A percentile compares a stretch with the other conserved stretches of the same genome.
These are phyloP conservation scores for Nematostella vectensis DNA, from an alignment of 92 coral and sea anemone species.

Conservation along the genomic window DNA sequence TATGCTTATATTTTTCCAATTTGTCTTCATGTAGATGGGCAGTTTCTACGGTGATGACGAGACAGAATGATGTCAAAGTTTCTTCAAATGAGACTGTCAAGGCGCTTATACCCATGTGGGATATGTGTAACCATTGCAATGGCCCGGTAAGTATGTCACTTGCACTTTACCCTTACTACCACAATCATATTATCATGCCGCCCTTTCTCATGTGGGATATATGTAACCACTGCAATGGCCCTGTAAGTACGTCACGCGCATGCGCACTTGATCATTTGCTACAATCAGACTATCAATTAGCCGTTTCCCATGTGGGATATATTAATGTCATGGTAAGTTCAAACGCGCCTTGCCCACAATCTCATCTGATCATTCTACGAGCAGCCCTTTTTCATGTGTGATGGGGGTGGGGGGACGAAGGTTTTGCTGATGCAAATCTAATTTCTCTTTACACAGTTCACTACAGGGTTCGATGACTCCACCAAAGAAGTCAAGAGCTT, in stretches of 20 bases:
- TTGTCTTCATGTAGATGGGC: constrained; percentile 94
- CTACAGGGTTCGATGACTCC: constrained; percentile 75
- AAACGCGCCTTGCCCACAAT: too few species aligned
- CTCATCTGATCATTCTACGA: too few species aligned
- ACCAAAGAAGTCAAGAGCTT: constrained; percentile 66
- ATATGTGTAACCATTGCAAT: constrained; percentile 88
- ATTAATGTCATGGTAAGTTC: too few species aligned
- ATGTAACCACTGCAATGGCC: constrained; percentile 90
- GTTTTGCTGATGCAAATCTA: too few species aligned
- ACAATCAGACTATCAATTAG: constrained; percentile 61
- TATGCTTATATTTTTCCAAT: too few species aligned
- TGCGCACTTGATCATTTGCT: too few species aligned
- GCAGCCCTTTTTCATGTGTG: too few species aligned
- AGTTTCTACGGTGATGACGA: constrained; percentile 88
- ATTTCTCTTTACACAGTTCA: too few species aligned
- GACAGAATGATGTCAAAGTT: constrained; percentile 84
- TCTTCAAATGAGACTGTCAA: constrained; percentile 58
- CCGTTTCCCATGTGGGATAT: constrained; percentile 94
- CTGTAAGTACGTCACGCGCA: too few species aligned
- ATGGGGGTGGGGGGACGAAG: too few species aligned
- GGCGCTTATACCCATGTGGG: constrained; percentile 95
- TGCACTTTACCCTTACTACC: too few species aligned
- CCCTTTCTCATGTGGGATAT: constrained; percentile 93
- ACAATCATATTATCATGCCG: constrained; percentile 61
- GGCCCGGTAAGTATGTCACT: constrained; percentile 81